A percentile compares a stretch with the other conserved stretches of the same genome.
Evolutionary conservation across 2,113 vertebrate genomes (phyloP).

Genomic region (Microcebus murinus): DNA sequence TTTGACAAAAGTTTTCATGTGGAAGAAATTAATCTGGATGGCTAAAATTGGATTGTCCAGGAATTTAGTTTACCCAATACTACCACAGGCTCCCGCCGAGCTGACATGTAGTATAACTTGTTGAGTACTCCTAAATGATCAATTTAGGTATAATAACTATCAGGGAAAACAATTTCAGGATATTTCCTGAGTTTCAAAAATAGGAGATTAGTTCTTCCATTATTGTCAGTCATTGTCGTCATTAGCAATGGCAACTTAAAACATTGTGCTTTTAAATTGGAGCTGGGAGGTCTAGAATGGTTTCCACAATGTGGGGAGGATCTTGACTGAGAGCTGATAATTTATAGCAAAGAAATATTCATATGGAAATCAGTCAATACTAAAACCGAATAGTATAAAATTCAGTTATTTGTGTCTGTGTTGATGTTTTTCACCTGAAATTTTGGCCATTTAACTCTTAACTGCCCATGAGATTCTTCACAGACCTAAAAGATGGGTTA

Average conservation of each 20-base stretch:
- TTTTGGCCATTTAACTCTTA: neutral
- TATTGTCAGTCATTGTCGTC: neutral
- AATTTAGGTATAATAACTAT: neutral
- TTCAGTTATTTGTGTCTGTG: neutral
- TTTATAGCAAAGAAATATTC: neutral
- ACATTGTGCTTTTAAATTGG: neutral
- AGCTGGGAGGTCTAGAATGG: neutral
- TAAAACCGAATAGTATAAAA: constrained; percentile 15
- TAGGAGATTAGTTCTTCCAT: neutral
- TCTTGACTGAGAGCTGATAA: neutral
- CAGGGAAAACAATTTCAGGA: neutral
- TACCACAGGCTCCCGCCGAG: neutral
- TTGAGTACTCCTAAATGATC: neutral
- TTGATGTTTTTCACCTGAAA: constrained; percentile 25
- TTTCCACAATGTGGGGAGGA: neutral
- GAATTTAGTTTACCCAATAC: neutral
- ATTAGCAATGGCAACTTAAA: neutral
- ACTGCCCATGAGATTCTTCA: neutral
- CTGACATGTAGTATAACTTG: neutral
- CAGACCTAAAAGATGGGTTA: neutral
- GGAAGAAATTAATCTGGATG: constrained; percentile 22
- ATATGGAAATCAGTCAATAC: neutral
- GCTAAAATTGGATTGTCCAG: neutral
- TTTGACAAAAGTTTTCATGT: neutral
- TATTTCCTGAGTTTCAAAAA: constrained; percentile 22